Conservation (phyloP, 2,888 invertebrate genomes). For the Eilema caniola region DNA sequence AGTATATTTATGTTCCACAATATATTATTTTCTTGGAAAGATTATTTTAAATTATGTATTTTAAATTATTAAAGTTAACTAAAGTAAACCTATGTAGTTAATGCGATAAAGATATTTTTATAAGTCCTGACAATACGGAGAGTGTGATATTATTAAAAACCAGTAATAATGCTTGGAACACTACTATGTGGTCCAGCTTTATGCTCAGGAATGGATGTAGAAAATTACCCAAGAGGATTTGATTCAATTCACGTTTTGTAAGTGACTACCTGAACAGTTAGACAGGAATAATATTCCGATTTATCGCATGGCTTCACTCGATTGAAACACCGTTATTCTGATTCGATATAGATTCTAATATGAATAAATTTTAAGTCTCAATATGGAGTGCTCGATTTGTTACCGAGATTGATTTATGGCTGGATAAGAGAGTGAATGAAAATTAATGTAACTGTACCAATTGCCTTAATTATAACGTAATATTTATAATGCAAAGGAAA, state of each 20-base stretch:
- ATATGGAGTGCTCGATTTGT: neutral
- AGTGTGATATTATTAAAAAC: no score
- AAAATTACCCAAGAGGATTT: constrained; percentile 6
- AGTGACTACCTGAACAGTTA: neutral
- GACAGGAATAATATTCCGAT: constrained; percentile 6
- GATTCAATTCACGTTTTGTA: constrained; percentile 17
- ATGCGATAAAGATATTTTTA: no score
- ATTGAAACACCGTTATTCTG: neutral
- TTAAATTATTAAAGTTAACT: no score
- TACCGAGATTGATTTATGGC: neutral
- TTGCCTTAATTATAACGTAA: no score
- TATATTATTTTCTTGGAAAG: no score
- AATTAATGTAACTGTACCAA: no score
- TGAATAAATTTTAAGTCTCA: neutral
- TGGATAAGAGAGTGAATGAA: no score
- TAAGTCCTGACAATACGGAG: no score
- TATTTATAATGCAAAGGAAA: no score
- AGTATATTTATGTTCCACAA: no score
- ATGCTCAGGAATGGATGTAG: neutral
- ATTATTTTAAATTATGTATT: no score
- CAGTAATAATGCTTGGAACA: neutral
- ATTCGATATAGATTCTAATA: neutral
- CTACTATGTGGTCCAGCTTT: neutral
- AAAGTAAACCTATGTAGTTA: no score
- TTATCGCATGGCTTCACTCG: constrained; percentile 4